phyloP scores from a whole-genome alignment of 2,113 vertebrate species.

The Agapornis roseicollis region DNA sequence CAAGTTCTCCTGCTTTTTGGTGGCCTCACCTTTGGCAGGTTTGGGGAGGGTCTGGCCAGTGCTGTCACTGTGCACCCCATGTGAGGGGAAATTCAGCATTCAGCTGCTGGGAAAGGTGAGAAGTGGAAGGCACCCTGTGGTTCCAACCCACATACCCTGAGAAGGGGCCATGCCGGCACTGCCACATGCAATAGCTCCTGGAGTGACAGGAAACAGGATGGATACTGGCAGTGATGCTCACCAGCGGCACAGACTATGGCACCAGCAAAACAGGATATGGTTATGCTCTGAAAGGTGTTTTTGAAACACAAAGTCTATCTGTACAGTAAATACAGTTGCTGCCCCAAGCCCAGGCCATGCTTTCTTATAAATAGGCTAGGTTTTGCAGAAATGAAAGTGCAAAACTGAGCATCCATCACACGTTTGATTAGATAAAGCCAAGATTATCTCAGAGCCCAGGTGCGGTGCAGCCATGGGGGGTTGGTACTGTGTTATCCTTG shows the following conservation, averaged over 20 bases:
- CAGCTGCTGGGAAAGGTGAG: accelerated
- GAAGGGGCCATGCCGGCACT: neutral
- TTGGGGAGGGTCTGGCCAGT: neutral
- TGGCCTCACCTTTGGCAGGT: neutral
- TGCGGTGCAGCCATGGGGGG: accelerated
- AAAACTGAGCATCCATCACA: accelerated
- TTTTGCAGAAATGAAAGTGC: neutral
- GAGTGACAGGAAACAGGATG: neutral
- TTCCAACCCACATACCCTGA: neutral
- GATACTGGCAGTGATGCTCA: accelerated
- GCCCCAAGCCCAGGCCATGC: neutral
- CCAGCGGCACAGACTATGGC: accelerated
- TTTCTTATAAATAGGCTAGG: neutral
- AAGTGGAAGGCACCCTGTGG: neutral
- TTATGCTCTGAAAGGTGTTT: neutral
- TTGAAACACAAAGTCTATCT: neutral
- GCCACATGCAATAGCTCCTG: accelerated
- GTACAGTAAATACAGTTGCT: neutral
- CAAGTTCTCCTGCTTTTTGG: neutral
- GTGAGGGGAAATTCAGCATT: neutral
- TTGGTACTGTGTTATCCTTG: neutral
- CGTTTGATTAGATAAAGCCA: neutral
- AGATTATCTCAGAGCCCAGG: too few species aligned
- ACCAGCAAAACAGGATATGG: neutral
- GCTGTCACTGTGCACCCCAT: accelerated